These are phyloP conservation scores for Ptiloglossa arizonensis DNA, from an alignment of 1,140 invertebrate species.

Conservation along the genomic window DNA sequence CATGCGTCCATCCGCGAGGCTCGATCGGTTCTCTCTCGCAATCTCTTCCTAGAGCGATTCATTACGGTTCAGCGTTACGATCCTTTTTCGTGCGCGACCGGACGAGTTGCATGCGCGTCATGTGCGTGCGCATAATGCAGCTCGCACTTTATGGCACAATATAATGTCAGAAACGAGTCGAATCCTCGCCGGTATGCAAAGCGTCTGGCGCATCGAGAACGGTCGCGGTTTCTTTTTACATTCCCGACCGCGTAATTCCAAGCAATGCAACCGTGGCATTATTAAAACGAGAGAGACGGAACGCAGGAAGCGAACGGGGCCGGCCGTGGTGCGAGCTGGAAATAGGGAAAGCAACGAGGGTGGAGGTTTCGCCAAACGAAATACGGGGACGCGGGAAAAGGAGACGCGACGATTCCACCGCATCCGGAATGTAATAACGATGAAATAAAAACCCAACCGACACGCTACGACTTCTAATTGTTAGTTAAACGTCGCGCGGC, in stretches of 20 bases:
- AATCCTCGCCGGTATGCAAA: constrained; percentile 59
- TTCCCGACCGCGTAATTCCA: constrained; percentile 46
- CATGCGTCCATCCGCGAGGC: not conserved
- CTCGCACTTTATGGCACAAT: constrained; percentile 55
- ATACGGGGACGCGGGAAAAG: not conserved
- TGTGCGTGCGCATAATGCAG: constrained; percentile 48
- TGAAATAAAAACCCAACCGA: too few species aligned
- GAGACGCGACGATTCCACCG: not conserved
- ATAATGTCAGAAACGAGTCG: constrained; percentile 58
- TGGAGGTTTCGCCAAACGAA: too few species aligned
- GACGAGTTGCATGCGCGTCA: constrained; percentile 27
- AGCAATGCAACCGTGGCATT: constrained; percentile 45
- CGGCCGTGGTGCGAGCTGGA: too few species aligned
- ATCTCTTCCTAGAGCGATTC: constrained; percentile 34
- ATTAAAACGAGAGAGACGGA: constrained; percentile 26
- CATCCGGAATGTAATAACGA: too few species aligned
- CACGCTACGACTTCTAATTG: constrained; percentile 16
- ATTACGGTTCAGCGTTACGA: constrained; percentile 47
- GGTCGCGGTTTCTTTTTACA: constrained; percentile 32
- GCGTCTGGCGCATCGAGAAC: constrained; percentile 28
- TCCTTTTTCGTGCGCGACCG: constrained; percentile 12
- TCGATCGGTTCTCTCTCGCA: constrained; percentile 25
- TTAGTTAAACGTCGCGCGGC: constrained; percentile 35
- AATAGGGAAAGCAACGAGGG: not conserved
- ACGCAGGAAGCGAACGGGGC: too few species aligned